A percentile compares a stretch with the other conserved stretches of the same genome.
These are phyloP conservation scores for Anoncus sp. DNA, from an alignment of 2,888 invertebrate genomes.

Conservation along the genomic window DNA sequence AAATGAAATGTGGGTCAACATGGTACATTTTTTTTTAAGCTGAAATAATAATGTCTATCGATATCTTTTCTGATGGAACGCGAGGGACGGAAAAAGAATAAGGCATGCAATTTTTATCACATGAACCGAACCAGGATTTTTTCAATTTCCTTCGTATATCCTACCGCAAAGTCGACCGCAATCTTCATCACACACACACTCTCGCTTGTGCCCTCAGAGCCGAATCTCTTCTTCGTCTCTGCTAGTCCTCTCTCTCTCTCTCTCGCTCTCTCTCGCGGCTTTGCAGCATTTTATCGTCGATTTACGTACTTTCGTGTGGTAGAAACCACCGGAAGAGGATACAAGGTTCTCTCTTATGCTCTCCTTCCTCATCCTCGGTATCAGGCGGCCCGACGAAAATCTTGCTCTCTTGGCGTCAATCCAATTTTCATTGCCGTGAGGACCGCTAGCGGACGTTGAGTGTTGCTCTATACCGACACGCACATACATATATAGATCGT, in stretches of 20 bases:
- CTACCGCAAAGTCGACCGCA: conserved; percentile 43
- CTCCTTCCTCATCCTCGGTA: conserved; percentile 2
- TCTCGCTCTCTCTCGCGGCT: conserved; percentile 16
- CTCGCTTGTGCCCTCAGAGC: conserved; percentile 5
- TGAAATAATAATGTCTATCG: background rate
- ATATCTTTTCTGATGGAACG: background rate
- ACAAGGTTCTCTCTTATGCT: background rate
- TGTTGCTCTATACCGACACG: conserved; percentile 16
- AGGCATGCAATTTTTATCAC: conserved; percentile 19
- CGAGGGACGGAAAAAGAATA: background rate
- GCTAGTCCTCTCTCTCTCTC: too few species aligned
- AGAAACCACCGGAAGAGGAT: conserved; percentile 31
- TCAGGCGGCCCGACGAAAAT: conserved; percentile 24
- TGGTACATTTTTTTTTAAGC: too few species aligned
- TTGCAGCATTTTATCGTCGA: conserved; percentile 53
- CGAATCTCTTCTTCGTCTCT: too few species aligned
- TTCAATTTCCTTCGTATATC: conserved; percentile 35
- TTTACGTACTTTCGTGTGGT: conserved; percentile 53
- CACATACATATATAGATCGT: background rate
- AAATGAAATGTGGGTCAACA: too few species aligned
- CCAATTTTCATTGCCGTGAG: conserved; percentile 60
- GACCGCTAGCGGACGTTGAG: conserved; percentile 61
- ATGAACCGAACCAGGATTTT: conserved; percentile 31
- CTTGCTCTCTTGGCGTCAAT: conserved; percentile 53
- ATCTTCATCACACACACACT: conserved; percentile 18